Base-by-base conservation (phyloP, 2,113 vertebrate genomes). In the Cavia porcellus region DNA sequence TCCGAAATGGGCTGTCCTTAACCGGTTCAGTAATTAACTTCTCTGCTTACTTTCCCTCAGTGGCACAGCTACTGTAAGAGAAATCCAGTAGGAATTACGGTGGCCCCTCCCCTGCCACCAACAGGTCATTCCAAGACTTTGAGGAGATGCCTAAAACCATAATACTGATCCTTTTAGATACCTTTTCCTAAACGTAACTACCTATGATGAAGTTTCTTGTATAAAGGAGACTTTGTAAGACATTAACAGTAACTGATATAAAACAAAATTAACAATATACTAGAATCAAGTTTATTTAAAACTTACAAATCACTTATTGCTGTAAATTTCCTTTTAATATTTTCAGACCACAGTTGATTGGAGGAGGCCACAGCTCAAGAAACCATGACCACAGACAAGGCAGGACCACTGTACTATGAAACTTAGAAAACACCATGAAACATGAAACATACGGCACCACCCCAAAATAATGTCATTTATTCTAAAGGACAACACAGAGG, bases 51-150 rank as follows among this genome's bases (percentile, higher is more conserved):
- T 61, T 20, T 35, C 17, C 32, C 55, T 47, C 32, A 0, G 47
- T 14, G 42, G 52, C n/a, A 19, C 30, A 35, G 88, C 59, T 47
- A 57, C 61, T 35, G 38, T 7, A 5, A 59, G 79, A 93, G 50
- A 32, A 81, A 92, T 87, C 81, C 87, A 83, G 45, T 25, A 66
- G 64, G 81, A 96, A 87, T 52, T 35, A 38, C 0, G 28, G 62
- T 6, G 25, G 25, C 14, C 30, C 20, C 86, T 12, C 17, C 68
- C 38, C 35, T 1, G 68, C 35, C 68, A n/a, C 66, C 32, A 17
- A 7, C 6, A n/a, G 17, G 68, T 70, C 68, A n/a, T 42, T 75
- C 35, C 22, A 75, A 25, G 35, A 38, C 62, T n/a, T 19, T 8
- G 2, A 45, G 15, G 6, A 52, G 59, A 25, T 35, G 35, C 15